Evolutionary conservation across 2,797 vertebrate genomes (phyloP), one percentile per base, ranked within the genome.

Genomic region (Vespertilio murinus): DNA sequence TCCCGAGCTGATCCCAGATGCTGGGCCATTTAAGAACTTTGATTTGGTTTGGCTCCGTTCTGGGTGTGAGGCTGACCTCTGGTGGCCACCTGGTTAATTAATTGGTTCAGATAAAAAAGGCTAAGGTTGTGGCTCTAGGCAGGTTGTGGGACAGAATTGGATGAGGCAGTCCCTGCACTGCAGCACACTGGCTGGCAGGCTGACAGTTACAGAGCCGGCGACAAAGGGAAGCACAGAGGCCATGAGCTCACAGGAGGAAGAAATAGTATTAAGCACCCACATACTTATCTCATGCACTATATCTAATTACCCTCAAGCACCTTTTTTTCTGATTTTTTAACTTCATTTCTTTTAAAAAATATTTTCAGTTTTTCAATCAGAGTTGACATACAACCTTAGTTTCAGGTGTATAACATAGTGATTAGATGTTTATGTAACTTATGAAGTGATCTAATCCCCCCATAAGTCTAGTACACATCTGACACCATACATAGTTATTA

Each of bases 51-150:
- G 77, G 28, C 22, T 70, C 38, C 35, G 23, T 88, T 74, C 54
- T 42, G 85, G 61, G 69, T 71, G 40, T 78, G 81, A 90, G 93
- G 40, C 92, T 94, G 93, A 89, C 88, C 93, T 82, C 96, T 93
- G 83, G 90, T 95, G 96, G 92, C 67, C 78, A 80, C 64, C 17
- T 69, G 25, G 47, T 71, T 89, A 82, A 92, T 73, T 71, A 33
- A 87, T 67, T 92, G 70, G 23, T 42, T 90, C 75, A 59, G 56
- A 45, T 92, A 61, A 33, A 22, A 16, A 33, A 47, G 38, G 49
- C 40, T 42, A 33, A 47, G 16, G 7, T 74, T n/a, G 45, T 8
- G 28, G 49, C 38, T 78, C n/a, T 67, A 40, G n/a, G 56, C 49
- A 22, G 6, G 30, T 28, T 18, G 4, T n/a, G 30, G 42, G 42